Evolutionary conservation across 1,140 invertebrate genomes (phyloP).

Genomic region (Drosophila tropicalis): DNA sequence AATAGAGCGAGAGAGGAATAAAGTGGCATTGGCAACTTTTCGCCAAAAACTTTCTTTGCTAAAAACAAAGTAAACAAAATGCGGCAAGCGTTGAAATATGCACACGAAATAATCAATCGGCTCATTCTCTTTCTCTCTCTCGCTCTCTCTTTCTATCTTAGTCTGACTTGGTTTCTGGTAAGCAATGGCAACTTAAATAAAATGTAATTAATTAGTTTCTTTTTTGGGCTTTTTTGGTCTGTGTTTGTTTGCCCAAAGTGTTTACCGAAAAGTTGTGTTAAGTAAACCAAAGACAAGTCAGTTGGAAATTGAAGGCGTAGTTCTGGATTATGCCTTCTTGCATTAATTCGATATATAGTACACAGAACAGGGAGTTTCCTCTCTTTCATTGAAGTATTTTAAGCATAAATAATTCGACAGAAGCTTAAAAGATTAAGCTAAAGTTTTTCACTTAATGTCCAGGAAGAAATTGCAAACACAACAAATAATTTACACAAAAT

Average conservation of each 20-base stretch:
- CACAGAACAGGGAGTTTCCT: background rate
- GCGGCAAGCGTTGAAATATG: slow-evolving; percentile 46
- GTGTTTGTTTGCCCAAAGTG: slow-evolving; percentile 2
- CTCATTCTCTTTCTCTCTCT: background rate
- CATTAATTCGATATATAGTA: slow-evolving; percentile 48
- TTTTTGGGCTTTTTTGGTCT: slow-evolving; percentile 1
- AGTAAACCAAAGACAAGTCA: slow-evolving; percentile 24
- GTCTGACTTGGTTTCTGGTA: background rate
- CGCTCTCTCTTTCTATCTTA: background rate
- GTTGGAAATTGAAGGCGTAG: slow-evolving; percentile 19
- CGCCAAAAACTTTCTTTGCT: slow-evolving; percentile 17
- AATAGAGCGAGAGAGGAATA: background rate
- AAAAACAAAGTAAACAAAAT: slow-evolving; percentile 40
- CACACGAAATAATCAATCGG: slow-evolving; percentile 63
- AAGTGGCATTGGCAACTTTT: slow-evolving; percentile 25
- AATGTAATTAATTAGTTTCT: slow-evolving; percentile 72
- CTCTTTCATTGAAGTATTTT: background rate
- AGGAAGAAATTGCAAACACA: background rate
- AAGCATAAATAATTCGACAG: slow-evolving; percentile 34
- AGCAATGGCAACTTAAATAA: slow-evolving; percentile 53
- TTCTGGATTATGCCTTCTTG: slow-evolving; percentile 27
- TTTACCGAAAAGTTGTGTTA: slow-evolving; percentile 36
- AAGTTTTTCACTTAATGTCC: background rate
- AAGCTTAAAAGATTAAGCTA: slow-evolving; percentile 5
- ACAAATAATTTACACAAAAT: slow-evolving; percentile 11